phyloP scores from a whole-genome alignment of 2,797 vertebrate species.

The Geotrypetes seraphini region DNA sequence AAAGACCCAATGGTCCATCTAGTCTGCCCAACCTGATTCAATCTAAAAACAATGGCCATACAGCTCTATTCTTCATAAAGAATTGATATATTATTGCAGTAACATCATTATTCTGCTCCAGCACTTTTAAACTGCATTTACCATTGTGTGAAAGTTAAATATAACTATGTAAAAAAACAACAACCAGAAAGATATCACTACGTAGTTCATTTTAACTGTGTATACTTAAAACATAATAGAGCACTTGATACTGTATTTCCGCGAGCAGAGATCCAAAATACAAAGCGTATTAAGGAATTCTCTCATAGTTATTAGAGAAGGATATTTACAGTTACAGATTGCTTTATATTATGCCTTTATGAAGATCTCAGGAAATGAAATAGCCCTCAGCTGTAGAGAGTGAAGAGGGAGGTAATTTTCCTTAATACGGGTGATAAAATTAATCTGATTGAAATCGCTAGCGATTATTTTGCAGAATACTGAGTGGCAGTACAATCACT shows the following conservation, averaged over 20 bases:
- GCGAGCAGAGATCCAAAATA: constrained; percentile 73
- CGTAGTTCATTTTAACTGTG: constrained; percentile 67
- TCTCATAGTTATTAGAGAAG: constrained; percentile 73
- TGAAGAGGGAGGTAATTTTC: constrained; percentile 85
- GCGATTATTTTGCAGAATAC: constrained; percentile 83
- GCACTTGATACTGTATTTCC: constrained; percentile 75
- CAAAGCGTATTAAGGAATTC: constrained; percentile 77
- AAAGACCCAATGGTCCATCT: too few species aligned
- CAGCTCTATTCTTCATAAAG: constrained; percentile 61
- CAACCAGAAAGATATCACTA: constrained; percentile 66
- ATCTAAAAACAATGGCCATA: too few species aligned
- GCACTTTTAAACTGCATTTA: constrained; percentile 76
- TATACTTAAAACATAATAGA: constrained; percentile 73
- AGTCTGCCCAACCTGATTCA: too few species aligned
- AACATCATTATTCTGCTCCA: constrained; percentile 71
- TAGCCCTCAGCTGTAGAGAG: constrained; percentile 72
- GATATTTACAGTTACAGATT: constrained; percentile 76
- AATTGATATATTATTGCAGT: constrained; percentile 71
- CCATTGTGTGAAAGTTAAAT: constrained; percentile 75
- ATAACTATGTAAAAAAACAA: constrained; percentile 74
- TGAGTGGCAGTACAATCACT: constrained; percentile 84
- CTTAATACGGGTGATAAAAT: constrained; percentile 92
- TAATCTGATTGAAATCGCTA: constrained; percentile 96
- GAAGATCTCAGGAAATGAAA: constrained; percentile 76
- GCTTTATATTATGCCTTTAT: constrained; percentile 76